phyloP scores from a whole-genome alignment of 2,797 vertebrate species.

The Mormyrus hasselquistii region DNA sequence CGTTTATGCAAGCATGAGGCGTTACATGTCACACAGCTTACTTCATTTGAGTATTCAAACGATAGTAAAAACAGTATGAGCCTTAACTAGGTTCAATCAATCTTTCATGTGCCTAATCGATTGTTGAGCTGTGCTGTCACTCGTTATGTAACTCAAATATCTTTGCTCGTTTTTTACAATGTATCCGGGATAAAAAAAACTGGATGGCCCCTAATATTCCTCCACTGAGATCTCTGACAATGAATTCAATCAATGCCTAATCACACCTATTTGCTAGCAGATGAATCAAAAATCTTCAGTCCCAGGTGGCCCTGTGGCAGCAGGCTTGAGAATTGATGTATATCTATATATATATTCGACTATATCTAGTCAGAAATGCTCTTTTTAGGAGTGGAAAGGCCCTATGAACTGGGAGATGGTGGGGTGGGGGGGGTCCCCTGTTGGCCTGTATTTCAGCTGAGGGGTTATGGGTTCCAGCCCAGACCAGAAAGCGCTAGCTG shows the following conservation, averaged over 20 bases:
- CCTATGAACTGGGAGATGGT: not conserved
- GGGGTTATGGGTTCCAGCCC: slow-evolving; percentile 20
- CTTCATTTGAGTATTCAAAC: not conserved
- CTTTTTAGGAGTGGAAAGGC: slow-evolving; percentile 3
- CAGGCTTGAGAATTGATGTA: not conserved
- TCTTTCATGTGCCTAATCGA: not conserved
- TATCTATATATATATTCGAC: not conserved
- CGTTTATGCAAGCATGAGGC: not conserved
- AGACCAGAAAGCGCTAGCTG: not conserved
- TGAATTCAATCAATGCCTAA: not conserved
- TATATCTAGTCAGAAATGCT: not conserved
- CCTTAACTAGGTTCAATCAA: not conserved
- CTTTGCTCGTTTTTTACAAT: not conserved
- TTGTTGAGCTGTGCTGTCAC: not conserved
- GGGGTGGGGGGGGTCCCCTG: not conserved
- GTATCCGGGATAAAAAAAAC: not conserved
- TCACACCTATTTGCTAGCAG: not conserved
- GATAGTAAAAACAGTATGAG: not conserved
- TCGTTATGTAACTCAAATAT: not conserved
- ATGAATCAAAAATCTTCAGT: not conserved
- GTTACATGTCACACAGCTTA: not conserved
- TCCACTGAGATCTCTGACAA: not conserved
- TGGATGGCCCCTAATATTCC: not conserved
- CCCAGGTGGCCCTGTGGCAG: not conserved
- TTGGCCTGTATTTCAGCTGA: not conserved